A percentile compares a stretch with the other conserved stretches of the same genome.
Evolutionary conservation across 2,113 vertebrate genomes (phyloP).

Genomic region (Catharus fuscescens): DNA sequence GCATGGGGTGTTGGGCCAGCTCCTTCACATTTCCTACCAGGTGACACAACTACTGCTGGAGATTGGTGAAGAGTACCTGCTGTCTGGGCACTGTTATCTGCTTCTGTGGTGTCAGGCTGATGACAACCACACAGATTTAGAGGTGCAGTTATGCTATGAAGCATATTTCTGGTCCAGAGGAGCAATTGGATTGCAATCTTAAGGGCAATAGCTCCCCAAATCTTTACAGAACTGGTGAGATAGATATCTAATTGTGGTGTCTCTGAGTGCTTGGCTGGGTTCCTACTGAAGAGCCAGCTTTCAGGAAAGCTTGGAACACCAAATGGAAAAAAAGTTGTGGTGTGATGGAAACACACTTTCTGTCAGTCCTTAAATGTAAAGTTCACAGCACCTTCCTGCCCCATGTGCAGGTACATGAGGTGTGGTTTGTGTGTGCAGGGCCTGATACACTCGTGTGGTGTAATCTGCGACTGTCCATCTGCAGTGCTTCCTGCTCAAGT

Average conservation of each 20-base stretch:
- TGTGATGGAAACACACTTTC: background rate
- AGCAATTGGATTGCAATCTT: background rate
- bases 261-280: background rate
- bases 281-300: background rate
- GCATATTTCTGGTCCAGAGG: background rate
- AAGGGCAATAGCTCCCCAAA: background rate
- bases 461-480: background rate
- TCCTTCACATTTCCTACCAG: background rate
- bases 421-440: background rate
- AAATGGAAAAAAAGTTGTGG: background rate
- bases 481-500: background rate
- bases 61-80: background rate
- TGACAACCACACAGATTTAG: background rate
- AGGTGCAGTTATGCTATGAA: background rate
- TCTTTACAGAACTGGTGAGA: background rate
- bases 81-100: background rate
- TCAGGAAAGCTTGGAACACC: background rate
- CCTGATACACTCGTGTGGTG: background rate
- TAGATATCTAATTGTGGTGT: background rate
- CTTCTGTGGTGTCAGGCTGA: background rate
- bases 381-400: background rate
- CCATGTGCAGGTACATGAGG: accelerated
- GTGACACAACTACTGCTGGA: background rate
- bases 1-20: background rate
- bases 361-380: background rate